A percentile compares a stretch with the other conserved stretches of the same genome.
Conservation (phyloP, 2,113 vertebrate species). For the Neolamprologus cancellatus region DNA sequence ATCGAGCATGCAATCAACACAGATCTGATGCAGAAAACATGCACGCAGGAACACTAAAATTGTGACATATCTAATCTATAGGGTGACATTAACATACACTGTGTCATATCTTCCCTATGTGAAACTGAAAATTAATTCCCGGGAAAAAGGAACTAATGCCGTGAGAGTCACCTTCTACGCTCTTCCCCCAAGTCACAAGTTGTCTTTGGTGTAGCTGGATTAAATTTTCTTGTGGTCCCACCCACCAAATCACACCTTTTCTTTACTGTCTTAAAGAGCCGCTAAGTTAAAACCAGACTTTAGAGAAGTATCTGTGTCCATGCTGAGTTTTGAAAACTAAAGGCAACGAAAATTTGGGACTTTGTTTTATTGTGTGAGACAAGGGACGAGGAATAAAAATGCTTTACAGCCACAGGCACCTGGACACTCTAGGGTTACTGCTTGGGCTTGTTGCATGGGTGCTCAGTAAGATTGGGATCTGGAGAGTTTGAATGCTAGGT, state of each 20-base stretch:
- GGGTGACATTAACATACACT: not conserved
- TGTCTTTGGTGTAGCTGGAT: not conserved
- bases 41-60: not conserved
- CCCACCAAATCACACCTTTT: not conserved
- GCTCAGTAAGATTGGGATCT: not conserved
- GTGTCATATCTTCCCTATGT: not conserved
- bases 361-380: not conserved
- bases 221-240: not conserved
- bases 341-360: not conserved
- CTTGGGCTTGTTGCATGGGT: not conserved
- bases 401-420: not conserved
- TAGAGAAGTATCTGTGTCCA: not conserved
- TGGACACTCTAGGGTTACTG: not conserved
- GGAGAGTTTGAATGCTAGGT: not conserved
- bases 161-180: accelerated
- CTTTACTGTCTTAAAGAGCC: not conserved
- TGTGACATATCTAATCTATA: not conserved
- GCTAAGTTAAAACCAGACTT: not conserved
- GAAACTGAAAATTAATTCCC: not conserved
- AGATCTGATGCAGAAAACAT: not conserved
- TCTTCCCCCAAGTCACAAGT: not conserved
- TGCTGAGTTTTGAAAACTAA: not conserved
- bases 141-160: not conserved
- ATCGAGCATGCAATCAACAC: not conserved
- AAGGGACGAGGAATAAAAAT: not conserved